Evolutionary conservation across 2,797 vertebrate genomes (phyloP).

Genomic region (Synanceia verrucosa): DNA sequence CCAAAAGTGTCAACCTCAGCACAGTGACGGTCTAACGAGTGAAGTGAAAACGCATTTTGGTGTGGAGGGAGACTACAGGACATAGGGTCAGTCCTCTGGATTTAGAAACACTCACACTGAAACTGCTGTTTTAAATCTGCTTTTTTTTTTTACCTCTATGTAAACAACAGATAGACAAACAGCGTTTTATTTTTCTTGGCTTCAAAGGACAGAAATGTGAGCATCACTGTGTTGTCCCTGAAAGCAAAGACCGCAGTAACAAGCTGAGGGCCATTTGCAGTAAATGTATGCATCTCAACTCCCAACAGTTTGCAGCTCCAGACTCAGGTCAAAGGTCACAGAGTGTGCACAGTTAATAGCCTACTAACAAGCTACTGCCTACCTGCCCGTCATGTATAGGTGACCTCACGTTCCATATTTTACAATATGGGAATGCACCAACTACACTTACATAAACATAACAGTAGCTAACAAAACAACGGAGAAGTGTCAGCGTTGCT

Average conservation of each 20-base stretch:
- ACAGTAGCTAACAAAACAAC: not conserved
- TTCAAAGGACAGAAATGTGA: not conserved
- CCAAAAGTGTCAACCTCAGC: not conserved
- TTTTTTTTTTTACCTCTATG: not conserved
- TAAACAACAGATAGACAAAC: not conserved
- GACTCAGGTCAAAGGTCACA: conserved; percentile 35
- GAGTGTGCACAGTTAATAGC: conserved; percentile 22
- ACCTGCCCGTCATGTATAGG: conserved; percentile 29
- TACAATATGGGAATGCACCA: conserved; percentile 20
- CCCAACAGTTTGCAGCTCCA: conserved; percentile 24
- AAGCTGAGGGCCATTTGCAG: not conserved
- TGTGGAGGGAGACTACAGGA: not conserved
- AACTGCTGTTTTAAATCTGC: not conserved
- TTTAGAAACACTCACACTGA: not conserved
- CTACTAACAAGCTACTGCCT: conserved; percentile 62
- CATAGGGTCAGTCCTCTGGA: not conserved
- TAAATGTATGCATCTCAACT: not conserved
- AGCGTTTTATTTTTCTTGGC: not conserved
- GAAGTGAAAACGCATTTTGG: not conserved
- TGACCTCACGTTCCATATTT: conserved; percentile 11
- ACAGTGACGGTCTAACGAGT: not conserved
- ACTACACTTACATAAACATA: conserved; percentile 1
- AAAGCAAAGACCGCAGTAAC: not conserved
- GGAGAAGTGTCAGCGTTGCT: not conserved
- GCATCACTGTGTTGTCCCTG: not conserved